Evolutionary conservation across 2,113 vertebrate species (phyloP), one percentile per base, ranked within the genome.

Genomic region (Toxotes chatareus): DNA sequence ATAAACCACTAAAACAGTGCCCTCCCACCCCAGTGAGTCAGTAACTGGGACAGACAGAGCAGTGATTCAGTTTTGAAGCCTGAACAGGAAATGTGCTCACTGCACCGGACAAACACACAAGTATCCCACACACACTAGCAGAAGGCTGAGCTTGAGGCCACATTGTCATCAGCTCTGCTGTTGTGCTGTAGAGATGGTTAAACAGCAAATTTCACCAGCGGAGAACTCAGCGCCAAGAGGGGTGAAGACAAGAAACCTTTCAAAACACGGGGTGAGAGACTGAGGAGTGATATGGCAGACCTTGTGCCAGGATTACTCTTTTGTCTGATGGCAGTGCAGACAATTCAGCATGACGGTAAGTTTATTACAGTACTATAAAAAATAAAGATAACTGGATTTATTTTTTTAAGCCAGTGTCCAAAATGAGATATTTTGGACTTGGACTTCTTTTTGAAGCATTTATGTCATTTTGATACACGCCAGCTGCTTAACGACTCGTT

Each of bases 341-440:
- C 88, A 21, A 56, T 84, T 79, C 93, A 95, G 79, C 68, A 82
- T 27, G 73, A 79, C 1, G 83, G 94, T 95, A 86, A 86, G 93
- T 90, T 36, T 8, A 57, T 57, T 6, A 36, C 63, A 32, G 56
- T 56, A 42, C 21, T 31, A 23, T 4, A 62, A 23, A 40, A 6
- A 16, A 31, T 36, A 44, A 31, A 5, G 16, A 67, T 42, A 17
- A 31, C 9, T 23, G 5, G 1, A 10, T 55, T 61, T 9, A 27
- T 7, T 31, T 57, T 57, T 70, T 32, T 5, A 14, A 59, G 11
- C 5, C 7, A 14, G 32, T 5, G 3, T 27, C 2, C 0, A 31
- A 13, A 47, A 55, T 61, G 1, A 19, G 5, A n/a, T 53, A 27
- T 57, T 57, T 21, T 44, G 44, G 4, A 38, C 7, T 57, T 53